Evolutionary conservation across 2,888 invertebrate genomes (phyloP).

Genomic region (Tanypteryx hageni): DNA sequence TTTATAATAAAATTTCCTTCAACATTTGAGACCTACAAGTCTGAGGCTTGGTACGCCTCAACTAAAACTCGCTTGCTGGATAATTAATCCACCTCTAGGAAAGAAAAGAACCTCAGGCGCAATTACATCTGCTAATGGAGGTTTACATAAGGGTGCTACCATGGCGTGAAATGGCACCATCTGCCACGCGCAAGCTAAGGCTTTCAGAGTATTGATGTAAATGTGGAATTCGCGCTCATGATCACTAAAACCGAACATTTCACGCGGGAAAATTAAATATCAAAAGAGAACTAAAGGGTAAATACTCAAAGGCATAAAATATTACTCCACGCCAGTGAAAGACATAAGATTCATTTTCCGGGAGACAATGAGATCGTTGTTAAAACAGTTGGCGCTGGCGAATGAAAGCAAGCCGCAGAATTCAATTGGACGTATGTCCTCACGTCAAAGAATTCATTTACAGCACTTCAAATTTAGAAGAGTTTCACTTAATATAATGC

Average conservation of each 20-base stretch:
- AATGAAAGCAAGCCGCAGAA: neutral
- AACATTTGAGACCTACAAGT: no score
- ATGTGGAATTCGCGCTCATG: neutral
- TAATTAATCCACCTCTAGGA: neutral
- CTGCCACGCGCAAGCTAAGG: neutral
- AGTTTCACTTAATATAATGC: neutral
- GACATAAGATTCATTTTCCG: neutral
- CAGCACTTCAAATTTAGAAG: neutral
- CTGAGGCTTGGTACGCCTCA: no score
- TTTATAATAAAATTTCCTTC: no score
- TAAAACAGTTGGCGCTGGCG: neutral
- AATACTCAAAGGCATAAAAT: neutral
- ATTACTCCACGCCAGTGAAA: neutral
- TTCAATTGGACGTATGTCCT: neutral
- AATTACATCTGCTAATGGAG: neutral
- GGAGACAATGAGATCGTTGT: neutral
- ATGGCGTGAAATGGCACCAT: neutral
- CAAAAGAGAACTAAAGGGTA: neutral
- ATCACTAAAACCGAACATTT: neutral
- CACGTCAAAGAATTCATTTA: neutral
- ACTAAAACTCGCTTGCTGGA: neutral
- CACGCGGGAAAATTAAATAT: neutral
- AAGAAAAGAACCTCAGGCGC: neutral
- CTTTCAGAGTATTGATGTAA: constrained; percentile 1
- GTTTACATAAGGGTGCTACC: neutral